Evolutionary conservation across 2,888 invertebrate species (phyloP).

Genomic region (Hartigia nigra): DNA sequence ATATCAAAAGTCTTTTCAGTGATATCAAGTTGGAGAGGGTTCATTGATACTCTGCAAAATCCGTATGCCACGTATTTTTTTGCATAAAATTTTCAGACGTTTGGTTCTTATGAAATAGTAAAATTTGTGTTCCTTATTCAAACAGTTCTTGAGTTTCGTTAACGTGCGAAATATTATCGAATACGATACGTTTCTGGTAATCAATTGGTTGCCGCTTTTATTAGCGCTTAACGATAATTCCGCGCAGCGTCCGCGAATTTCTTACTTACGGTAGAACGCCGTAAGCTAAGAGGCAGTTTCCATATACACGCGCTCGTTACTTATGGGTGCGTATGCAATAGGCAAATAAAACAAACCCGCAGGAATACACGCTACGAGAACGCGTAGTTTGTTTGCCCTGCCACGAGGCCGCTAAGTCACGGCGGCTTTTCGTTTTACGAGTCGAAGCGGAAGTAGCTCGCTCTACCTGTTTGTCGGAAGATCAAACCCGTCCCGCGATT

Average conservation of each 20-base stretch:
- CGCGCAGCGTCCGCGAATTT: neutral
- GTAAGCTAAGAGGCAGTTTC: neutral
- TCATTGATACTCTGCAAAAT: neutral
- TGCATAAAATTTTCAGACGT: neutral
- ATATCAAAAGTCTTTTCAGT: neutral
- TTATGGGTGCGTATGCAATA: neutral
- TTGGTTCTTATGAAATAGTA: neutral
- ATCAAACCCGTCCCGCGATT: neutral
- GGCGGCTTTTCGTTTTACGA: neutral
- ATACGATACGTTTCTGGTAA: neutral
- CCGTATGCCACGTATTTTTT: neutral
- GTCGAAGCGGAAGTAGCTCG: constrained; percentile 1
- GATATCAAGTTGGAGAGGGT: neutral
- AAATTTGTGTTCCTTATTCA: neutral
- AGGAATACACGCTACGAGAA: constrained; percentile 3
- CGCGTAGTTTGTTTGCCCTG: constrained; percentile 7
- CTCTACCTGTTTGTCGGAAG: constrained; percentile 1
- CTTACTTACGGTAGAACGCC: neutral
- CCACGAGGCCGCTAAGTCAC: neutral
- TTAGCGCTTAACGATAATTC: neutral
- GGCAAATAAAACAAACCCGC: neutral
- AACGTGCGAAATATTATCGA: no score
- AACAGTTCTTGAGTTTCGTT: no score
- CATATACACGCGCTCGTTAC: neutral
- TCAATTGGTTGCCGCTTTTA: neutral